Evolutionary conservation across 2,888 invertebrate species (phyloP), one percentile per base, ranked within the genome.

Genomic region (Endotricha flammealis): DNA sequence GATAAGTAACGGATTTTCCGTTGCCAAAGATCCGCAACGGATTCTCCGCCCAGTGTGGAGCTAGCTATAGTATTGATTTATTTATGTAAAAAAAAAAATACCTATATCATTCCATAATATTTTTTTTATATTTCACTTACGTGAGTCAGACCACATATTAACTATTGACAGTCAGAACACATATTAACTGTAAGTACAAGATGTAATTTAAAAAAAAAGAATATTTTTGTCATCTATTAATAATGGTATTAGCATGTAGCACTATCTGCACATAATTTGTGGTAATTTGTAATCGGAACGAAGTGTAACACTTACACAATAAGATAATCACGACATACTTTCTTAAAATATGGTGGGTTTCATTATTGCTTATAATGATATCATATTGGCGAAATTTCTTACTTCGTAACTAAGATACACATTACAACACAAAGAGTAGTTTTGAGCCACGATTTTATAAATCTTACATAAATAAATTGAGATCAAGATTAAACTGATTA

Each of bases 331-430:
- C 55, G 46, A 60, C 47, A 42, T 46, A 46, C 32, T 42, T 50
- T 42, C 51, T 64, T 61, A 57, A 42, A 50, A 39, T 60, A 67
- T 50, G 47, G 52, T 67, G 60, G 63, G 50, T 55, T 65, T 68
- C 56, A 68, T 68, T 79, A 80, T 79, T 80, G 79, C 77, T 80
- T 78, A 75, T 45, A 64, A 66, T 76, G 74, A 76, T 77, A 75
- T 40, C 24, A 32, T 63, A 77, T 73, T 72, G 72, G 73, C 72
- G 62, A 65, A 55, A 64, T 57, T 52, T 58, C 71, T 73, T 77
- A 76, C 44, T 53, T 44, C 56, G 49, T 72, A 70, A 63, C 57
- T 69, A 71, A 50, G 53, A 64, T 67, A 73, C 52, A 63, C 57
- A 57, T 70, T 64, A 68, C 56, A 68, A 69, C 67, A 68, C 65